Percentiles rank a stretch among this genome's conserved stretches.
Conservation (phyloP, 2,797 vertebrate genomes). For the Pteropus rufus region DNA sequence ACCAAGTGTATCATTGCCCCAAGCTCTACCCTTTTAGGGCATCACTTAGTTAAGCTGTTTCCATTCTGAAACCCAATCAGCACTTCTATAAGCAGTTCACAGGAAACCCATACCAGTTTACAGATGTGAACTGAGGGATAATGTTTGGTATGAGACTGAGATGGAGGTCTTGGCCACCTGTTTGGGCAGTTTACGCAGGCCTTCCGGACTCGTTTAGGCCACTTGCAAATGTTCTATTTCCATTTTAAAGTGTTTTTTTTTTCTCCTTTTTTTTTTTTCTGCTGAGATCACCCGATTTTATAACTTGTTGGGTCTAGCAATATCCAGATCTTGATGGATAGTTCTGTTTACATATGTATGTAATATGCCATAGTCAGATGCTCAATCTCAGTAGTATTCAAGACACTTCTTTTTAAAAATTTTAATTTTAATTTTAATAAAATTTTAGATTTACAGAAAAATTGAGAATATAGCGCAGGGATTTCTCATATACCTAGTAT, state of each 20-base stretch:
- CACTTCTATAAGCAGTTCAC: neutral
- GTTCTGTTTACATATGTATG: neutral
- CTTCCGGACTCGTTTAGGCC: neutral
- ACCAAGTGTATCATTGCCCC: neutral
- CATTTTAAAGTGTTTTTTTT: neutral
- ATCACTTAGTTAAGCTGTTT: neutral
- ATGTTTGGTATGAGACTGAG: neutral
- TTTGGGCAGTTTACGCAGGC: accelerated
- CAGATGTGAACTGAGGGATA: neutral
- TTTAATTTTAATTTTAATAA: neutral
- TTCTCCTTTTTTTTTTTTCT: neutral
- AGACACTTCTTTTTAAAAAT: neutral
- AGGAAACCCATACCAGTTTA: neutral
- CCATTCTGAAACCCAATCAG: neutral
- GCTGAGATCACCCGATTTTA: too few relatives aligned
- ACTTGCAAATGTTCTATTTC: neutral
- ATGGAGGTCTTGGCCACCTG: neutral
- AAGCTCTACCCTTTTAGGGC: neutral
- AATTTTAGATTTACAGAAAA: neutral
- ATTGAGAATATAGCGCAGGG: neutral
- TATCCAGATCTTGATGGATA: neutral
- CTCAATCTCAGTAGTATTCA: neutral
- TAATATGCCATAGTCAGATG: neutral
- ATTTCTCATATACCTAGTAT: neutral
- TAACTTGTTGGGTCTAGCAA: neutral